phyloP scores from a whole-genome alignment of 1,140 invertebrate species.

The Drosophila takahashii region DNA sequence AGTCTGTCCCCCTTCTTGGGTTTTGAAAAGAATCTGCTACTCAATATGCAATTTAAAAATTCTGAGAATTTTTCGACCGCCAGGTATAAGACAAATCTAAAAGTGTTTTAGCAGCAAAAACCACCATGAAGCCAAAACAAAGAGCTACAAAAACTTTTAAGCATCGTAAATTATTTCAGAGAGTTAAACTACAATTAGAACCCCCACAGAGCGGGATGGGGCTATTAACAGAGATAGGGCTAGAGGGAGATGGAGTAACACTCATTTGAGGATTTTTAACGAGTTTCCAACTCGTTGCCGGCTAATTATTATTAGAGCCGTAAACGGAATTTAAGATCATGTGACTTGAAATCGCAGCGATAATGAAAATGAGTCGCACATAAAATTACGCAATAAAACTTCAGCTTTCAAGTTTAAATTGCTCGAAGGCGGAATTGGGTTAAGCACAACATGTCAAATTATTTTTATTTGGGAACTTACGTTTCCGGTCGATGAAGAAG shows the following conservation, averaged over 20 bases:
- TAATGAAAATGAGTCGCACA: conserved; percentile 41
- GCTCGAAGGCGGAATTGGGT: conserved; percentile 40
- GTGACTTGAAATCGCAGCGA: conserved; percentile 49
- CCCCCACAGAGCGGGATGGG: conserved; percentile 25
- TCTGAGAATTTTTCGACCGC: conserved; percentile 52
- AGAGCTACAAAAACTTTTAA: conserved; percentile 32
- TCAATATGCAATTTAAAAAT: conserved; percentile 74
- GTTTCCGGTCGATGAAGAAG: conserved; percentile 54
- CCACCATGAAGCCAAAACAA: conserved; percentile 8
- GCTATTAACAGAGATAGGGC: conserved; percentile 1
- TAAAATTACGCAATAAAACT: conserved; percentile 53
- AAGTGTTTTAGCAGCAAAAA: conserved; percentile 26
- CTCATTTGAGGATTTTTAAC: conserved; percentile 54
- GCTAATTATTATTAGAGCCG: conserved; percentile 69
- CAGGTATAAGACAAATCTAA: conserved; percentile 56
- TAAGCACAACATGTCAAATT: conserved; percentile 37
- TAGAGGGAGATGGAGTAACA: neutral
- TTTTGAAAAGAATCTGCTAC: conserved; percentile 47
- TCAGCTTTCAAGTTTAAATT: conserved; percentile 37
- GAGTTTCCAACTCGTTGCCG: conserved; percentile 46
- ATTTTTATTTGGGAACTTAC: conserved; percentile 49
- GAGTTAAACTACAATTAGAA: conserved; percentile 79
- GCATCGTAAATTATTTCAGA: conserved; percentile 74
- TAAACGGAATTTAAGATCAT: conserved; percentile 58
- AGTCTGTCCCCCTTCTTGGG: conserved; percentile 14